Evolutionary conservation across 2,797 vertebrate genomes (phyloP).

Genomic region (Falco rusticolus): DNA sequence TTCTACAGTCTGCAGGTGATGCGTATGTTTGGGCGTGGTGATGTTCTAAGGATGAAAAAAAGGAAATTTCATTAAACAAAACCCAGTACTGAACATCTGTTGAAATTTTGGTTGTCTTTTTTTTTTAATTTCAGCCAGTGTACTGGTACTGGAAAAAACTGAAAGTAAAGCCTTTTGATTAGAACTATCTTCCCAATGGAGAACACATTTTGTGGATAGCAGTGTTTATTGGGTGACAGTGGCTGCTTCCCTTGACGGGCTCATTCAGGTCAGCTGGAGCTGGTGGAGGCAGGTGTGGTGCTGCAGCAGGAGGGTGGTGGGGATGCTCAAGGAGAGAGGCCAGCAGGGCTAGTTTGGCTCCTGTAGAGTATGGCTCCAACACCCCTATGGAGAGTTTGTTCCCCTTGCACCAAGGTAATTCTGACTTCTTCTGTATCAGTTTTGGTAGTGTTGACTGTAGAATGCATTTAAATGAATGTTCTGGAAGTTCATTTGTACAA

Average conservation of each 20-base stretch:
- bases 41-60: background rate
- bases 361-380: rapidly evolving
- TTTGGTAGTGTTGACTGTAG: background rate
- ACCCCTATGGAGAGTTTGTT: rapidly evolving
- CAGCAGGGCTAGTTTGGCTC: background rate
- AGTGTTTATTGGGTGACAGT: background rate
- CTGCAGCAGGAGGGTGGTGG: background rate
- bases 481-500: background rate
- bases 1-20: background rate
- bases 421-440: background rate
- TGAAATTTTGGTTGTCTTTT: background rate
- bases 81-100: background rate
- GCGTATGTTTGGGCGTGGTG: background rate
- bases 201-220: background rate
- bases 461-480: background rate
- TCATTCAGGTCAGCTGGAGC: background rate
- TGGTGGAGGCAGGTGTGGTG: background rate
- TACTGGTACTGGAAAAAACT: background rate
- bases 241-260: background rate
- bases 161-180: background rate
- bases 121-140: background rate
- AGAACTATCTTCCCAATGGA: background rate
- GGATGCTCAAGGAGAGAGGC: background rate
- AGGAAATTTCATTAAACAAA: background rate
- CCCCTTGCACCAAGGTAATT: background rate